Percentiles rank a stretch among this genome's conserved stretches.
phyloP scores from a whole-genome alignment of 2,113 vertebrate species.

The Trogon melanurus region DNA sequence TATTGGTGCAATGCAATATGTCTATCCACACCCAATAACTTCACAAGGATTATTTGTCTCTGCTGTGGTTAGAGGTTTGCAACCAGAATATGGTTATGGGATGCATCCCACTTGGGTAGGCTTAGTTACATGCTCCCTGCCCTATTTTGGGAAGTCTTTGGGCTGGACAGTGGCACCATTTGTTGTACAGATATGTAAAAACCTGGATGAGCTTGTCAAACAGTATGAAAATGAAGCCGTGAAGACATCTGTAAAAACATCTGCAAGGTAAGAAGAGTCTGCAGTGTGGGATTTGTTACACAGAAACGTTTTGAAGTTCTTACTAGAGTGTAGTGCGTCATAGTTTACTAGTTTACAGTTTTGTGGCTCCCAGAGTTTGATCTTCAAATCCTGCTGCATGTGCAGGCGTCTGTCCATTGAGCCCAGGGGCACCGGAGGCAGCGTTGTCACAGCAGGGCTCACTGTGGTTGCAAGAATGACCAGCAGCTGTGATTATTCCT shows the following conservation, averaged over 20 bases:
- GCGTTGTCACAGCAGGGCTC: background rate
- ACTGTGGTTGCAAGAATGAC: background rate
- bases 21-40: constrained; percentile 90
- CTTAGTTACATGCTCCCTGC: constrained; percentile 87
- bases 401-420: background rate
- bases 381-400: background rate
- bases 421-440: background rate
- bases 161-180: constrained; percentile 92
- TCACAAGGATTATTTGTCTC: constrained; percentile 94
- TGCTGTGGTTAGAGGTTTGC: constrained; percentile 87
- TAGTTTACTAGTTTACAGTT: background rate
- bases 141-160: constrained; percentile 91
- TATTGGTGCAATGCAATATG: constrained; percentile 88
- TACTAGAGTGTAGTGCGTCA: background rate
- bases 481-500: background rate
- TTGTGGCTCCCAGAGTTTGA: background rate
- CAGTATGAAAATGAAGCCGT: constrained; percentile 88
- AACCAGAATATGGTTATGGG: constrained; percentile 88
- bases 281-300: background rate
- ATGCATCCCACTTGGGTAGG: constrained; percentile 96
- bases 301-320: background rate
- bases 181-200: constrained; percentile 92
- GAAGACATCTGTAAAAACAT: constrained; percentile 77
- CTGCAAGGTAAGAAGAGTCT: constrained; percentile 78
- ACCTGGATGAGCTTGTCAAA: constrained; percentile 92